Base-by-base conservation (phyloP, 2,797 vertebrate genomes). In the Phoxinus dragarum region DNA sequence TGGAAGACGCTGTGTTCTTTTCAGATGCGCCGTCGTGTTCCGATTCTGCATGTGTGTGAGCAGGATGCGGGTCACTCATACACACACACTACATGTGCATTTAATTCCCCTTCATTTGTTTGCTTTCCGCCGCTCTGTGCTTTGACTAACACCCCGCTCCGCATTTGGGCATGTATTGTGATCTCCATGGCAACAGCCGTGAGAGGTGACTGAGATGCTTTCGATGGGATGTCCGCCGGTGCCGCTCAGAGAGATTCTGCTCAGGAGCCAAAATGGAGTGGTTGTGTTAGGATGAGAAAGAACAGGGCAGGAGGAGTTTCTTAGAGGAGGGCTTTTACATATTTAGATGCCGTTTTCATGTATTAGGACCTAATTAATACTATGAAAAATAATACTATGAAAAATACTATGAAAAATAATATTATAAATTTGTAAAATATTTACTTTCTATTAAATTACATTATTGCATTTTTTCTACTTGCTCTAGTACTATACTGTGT, bases 161-260 rank as follows among this genome's bases (percentile, higher is more conserved):
- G 19, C 54, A 81, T 84, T 76, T 75, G 59, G 79, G 81, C 84
- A 71, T 89, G 88, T 86, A 88, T 90, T 84, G 88, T 79, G 36
- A 90, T 94, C 92, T 66, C 91, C 90, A 92, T 92, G 90, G 92
- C 92, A 94, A 94, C 92, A 91, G 88, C 79, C 67, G 49, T 66
- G 82, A 83, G 82, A 17, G 82, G 85, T 85, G 89, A 88, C 84
- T 82, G 88, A 87, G 86, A 88, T 83, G 82, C 54, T 80, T 74
- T 82, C 64, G 78, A 85, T 86, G 77, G 86, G 61, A 83, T 87
- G 81, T 86, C 84, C 86, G 88, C 84, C 5, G 19, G 78, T 36
- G 78, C 31, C 2, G 80, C 68, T 82, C 68, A 16, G 40, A 42
- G 38, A 59, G 2, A 12, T 27, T 56, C 40, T 73, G 72, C 74